A percentile compares a stretch with the other conserved stretches of the same genome.
These are phyloP conservation scores for Dromiciops gliroides DNA, from an alignment of 2,113 vertebrate genomes.

Conservation along the genomic window DNA sequence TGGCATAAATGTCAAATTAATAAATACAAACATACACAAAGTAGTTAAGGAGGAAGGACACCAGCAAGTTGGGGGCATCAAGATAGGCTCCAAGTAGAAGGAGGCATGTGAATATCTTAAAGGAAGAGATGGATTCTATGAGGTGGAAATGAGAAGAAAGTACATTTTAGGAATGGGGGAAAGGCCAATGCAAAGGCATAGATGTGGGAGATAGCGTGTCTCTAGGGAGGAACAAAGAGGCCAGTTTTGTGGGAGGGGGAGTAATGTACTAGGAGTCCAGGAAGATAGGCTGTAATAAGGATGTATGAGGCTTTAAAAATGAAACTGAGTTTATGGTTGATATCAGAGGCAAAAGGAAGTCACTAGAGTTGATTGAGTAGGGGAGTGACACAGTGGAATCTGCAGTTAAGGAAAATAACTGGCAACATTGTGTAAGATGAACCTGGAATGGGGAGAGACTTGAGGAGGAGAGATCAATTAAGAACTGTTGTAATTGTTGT, in stretches of 20 bases:
- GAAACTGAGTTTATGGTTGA: neutral
- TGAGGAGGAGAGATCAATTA: neutral
- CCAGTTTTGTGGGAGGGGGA: neutral
- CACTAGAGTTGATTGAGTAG: neutral
- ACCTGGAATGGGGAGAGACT: neutral
- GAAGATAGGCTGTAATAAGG: neutral
- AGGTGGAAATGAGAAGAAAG: neutral
- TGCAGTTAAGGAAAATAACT: neutral
- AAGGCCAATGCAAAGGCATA: neutral
- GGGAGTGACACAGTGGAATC: neutral
- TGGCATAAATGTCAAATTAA: neutral
- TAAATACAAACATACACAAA: neutral
- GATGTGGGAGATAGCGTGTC: neutral
- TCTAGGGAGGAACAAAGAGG: neutral
- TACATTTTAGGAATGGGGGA: neutral
- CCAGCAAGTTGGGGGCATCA: neutral
- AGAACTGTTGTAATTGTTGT: neutral
- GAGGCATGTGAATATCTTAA: neutral
- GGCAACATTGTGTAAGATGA: neutral
- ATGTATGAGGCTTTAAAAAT: neutral
- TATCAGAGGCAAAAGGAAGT: neutral
- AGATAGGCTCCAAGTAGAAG: neutral
- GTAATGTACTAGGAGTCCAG: neutral
- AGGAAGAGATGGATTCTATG: neutral
- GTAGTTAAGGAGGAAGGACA: neutral